Conservation (phyloP, 1,140 invertebrate species). For the Conopomorpha cramerella region DNA sequence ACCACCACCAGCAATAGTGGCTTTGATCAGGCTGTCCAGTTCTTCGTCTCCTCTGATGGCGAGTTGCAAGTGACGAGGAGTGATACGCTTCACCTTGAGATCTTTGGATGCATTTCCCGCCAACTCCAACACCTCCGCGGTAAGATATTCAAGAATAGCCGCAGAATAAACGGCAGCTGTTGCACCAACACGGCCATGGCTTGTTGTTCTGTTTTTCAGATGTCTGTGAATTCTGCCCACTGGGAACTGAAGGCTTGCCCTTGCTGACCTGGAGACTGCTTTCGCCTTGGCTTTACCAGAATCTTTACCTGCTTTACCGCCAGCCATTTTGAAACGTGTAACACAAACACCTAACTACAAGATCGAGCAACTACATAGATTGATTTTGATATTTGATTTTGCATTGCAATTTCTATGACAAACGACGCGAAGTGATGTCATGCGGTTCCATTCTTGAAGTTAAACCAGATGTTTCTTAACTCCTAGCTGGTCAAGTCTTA, state of each 20-base stretch:
- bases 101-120: slow-evolving; percentile 99
- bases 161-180: slow-evolving; percentile 99
- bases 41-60: slow-evolving; percentile 99
- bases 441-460: too few relatives aligned
- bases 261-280: slow-evolving; percentile 95
- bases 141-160: slow-evolving; percentile 98
- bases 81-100: slow-evolving; percentile 99
- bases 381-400: too few relatives aligned
- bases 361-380: too few relatives aligned
- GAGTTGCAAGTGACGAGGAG: slow-evolving; percentile 96
- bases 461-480: too few relatives aligned
- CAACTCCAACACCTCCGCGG: slow-evolving; percentile 96
- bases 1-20: slow-evolving; percentile 99
- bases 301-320: slow-evolving; percentile 99
- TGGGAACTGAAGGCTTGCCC: slow-evolving; percentile 98
- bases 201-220: slow-evolving; percentile 97
- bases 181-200: slow-evolving; percentile 97
- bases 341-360: too few relatives aligned
- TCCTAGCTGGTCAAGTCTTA: too few relatives aligned
- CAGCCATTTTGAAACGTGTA: slow-evolving; percentile 72
- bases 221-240: slow-evolving; percentile 99
- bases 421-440: too few relatives aligned
- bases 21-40: slow-evolving; percentile 98
- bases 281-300: slow-evolving; percentile 99
- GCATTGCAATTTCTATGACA: too few relatives aligned